A percentile compares a stretch with the other conserved stretches of the same genome.
Evolutionary conservation across 53 echinoderm and acorn worm genomes (phyloP).

Genomic region (Holothuria scabra): DNA sequence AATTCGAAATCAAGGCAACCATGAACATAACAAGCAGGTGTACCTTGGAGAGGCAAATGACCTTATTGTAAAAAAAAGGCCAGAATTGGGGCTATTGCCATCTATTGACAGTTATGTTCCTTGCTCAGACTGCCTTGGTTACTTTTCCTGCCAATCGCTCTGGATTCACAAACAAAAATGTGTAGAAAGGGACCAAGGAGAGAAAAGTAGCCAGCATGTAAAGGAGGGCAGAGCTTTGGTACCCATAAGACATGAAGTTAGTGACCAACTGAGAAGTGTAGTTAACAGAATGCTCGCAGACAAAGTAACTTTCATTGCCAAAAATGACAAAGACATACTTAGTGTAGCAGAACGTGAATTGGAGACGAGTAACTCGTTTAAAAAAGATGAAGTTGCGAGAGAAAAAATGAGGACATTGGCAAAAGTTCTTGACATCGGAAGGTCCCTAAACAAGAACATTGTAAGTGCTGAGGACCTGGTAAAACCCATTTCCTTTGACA

Average conservation of each 20-base stretch:
- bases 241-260: slow-evolving; percentile 8
- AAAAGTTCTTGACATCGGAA: slow-evolving; percentile 31
- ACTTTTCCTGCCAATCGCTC: background rate
- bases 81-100: background rate
- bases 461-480: slow-evolving; percentile 36
- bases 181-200: background rate
- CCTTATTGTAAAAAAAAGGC: slow-evolving; percentile 25
- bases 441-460: slow-evolving; percentile 8
- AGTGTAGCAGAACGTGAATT: slow-evolving; percentile 18
- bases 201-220: slow-evolving; percentile 26
- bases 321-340: slow-evolving; percentile 39
- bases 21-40: slow-evolving; percentile 30
- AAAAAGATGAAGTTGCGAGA: slow-evolving; percentile 33
- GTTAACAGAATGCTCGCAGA: slow-evolving; percentile 11
- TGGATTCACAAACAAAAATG: slow-evolving; percentile 41
- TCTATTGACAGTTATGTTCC: background rate
- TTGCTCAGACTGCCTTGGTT: slow-evolving; percentile 23
- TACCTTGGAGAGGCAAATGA: slow-evolving; percentile 8
- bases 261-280: background rate
- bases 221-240: slow-evolving; percentile 17
- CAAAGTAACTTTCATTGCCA: slow-evolving; percentile 21
- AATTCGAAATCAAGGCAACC: background rate
- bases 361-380: slow-evolving; percentile 7
- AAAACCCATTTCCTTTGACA: slow-evolving; percentile 6
- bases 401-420: no score